Conservation (phyloP, 92 coral and sea anemone species). For the Zoanthus gigantus region DNA sequence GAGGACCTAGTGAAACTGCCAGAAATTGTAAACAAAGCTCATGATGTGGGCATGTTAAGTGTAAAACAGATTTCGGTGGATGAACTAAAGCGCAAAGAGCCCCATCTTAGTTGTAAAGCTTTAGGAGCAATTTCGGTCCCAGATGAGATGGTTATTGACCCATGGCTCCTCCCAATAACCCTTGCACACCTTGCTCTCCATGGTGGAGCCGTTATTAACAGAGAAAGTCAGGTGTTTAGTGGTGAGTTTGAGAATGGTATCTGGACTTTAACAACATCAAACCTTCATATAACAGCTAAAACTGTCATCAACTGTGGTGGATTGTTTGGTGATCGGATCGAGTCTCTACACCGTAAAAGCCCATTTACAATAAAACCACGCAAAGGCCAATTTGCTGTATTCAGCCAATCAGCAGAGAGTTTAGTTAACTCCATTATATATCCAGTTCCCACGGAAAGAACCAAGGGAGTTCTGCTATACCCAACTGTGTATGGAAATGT, state of each 20-base stretch:
- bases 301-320: conserved; percentile 85
- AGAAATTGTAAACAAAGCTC: conserved; percentile 58
- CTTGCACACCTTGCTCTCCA: conserved; percentile 68
- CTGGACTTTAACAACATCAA: conserved; percentile 68
- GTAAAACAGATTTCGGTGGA: conserved; percentile 59
- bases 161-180: conserved; percentile 77
- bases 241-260: conserved; percentile 46
- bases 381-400: conserved; percentile 83
- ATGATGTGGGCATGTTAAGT: conserved; percentile 60
- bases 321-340: conserved; percentile 77
- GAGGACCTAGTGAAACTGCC: conserved; percentile 69
- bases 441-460: conserved; percentile 78
- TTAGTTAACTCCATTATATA: conserved; percentile 72
- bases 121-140: conserved; percentile 79
- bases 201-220: conserved; percentile 58
- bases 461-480: conserved; percentile 76
- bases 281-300: conserved; percentile 65
- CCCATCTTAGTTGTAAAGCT: conserved; percentile 63
- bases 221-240: conserved; percentile 61
- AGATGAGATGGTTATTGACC: conserved; percentile 76
- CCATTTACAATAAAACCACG: conserved; percentile 87
- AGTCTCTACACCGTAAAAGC: conserved; percentile 61
- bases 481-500: conserved; percentile 78
- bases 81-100: conserved; percentile 67
- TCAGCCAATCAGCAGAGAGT: conserved; percentile 67